Conservation (phyloP, 2,113 vertebrate species). For the Columba livia region DNA sequence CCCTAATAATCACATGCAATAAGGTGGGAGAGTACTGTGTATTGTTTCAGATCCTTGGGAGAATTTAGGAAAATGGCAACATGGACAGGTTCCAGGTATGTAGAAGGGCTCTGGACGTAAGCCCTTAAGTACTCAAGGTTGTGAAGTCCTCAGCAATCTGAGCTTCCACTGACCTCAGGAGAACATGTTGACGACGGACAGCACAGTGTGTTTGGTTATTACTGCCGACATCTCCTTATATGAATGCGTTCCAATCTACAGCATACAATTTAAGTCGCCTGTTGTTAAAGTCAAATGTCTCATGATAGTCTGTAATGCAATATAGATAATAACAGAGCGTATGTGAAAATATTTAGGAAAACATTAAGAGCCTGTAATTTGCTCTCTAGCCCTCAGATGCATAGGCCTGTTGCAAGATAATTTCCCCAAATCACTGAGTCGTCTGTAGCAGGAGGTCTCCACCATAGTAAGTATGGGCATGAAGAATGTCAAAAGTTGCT, state of each 20-base stretch:
- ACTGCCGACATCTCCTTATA: accelerated
- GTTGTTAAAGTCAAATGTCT: slow-evolving; percentile 15
- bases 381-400: background rate
- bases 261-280: background rate
- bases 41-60: background rate
- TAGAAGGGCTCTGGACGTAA: background rate
- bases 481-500: background rate
- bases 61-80: background rate
- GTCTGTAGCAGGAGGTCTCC: background rate
- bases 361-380: slow-evolving; percentile 49
- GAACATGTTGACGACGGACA: accelerated
- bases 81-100: background rate
- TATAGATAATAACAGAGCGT: slow-evolving; percentile 41
- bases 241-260: accelerated
- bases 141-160: background rate
- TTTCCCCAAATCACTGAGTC: background rate
- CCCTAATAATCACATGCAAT: background rate
- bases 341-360: slow-evolving; percentile 30
- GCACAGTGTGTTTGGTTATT: background rate
- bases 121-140: background rate
- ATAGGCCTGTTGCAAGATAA: background rate
- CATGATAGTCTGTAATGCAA: slow-evolving; percentile 39
- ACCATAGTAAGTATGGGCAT: background rate
- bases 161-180: background rate
- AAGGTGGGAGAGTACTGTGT: background rate